These are phyloP conservation scores for Volucella inflata DNA, from an alignment of 2,888 invertebrate genomes.

Conservation along the genomic window DNA sequence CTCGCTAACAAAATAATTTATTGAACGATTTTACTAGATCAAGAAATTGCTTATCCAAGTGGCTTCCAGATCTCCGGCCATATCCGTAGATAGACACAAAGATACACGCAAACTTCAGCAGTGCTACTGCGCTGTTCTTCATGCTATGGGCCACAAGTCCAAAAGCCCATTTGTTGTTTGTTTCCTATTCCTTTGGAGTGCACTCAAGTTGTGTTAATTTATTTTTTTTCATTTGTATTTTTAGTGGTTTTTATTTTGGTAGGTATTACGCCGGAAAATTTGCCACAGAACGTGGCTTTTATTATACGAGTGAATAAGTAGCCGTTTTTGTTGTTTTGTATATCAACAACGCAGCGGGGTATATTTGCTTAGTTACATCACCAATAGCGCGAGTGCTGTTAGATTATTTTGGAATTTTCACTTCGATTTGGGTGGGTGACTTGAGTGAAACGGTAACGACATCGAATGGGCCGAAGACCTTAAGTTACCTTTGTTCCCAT, in stretches of 20 bases:
- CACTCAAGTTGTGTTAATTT: slow-evolving; percentile 41
- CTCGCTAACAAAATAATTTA: slow-evolving; percentile 57
- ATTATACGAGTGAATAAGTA: slow-evolving; percentile 7
- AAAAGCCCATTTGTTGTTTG: slow-evolving; percentile 24
- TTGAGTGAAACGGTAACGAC: slow-evolving; percentile 56
- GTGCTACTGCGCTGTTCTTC: slow-evolving; percentile 17
- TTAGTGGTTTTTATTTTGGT: background rate
- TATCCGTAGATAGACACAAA: background rate
- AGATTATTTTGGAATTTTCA: slow-evolving; percentile 46
- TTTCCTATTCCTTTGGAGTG: slow-evolving; percentile 40
- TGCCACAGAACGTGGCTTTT: slow-evolving; percentile 43
- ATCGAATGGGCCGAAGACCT: slow-evolving; percentile 52
- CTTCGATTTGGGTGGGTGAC: slow-evolving; percentile 46
- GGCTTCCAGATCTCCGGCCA: slow-evolving; percentile 12
- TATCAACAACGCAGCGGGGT: slow-evolving; percentile 10
- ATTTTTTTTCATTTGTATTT: slow-evolving; percentile 9
- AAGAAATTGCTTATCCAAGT: slow-evolving; percentile 67
- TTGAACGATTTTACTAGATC: slow-evolving; percentile 72
- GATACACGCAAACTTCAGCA: background rate
- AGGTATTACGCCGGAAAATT: slow-evolving; percentile 42
- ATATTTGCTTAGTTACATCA: slow-evolving; percentile 44
- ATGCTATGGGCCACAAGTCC: background rate
- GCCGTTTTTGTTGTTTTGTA: too few species aligned
- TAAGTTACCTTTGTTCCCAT: slow-evolving; percentile 37
- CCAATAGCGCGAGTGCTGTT: slow-evolving; percentile 18